These are phyloP conservation scores for Pantherophis vulpinus DNA, from an alignment of 2,797 vertebrate species.

Conservation along the genomic window DNA sequence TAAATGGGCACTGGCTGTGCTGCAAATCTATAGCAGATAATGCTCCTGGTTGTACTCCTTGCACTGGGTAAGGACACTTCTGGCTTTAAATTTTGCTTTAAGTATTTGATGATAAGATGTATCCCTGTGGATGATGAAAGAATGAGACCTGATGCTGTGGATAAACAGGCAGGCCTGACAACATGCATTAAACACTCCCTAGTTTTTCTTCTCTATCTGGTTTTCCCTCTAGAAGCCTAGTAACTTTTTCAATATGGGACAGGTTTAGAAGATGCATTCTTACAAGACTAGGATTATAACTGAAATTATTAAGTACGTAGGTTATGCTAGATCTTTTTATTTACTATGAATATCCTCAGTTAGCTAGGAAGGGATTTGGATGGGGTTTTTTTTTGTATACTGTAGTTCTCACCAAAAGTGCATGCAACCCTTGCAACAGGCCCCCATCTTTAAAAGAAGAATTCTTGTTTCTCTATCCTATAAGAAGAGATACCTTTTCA, in stretches of 20 bases:
- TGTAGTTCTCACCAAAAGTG: background rate
- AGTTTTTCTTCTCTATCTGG: background rate
- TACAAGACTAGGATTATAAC: background rate
- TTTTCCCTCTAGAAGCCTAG: background rate
- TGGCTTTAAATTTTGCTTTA: background rate
- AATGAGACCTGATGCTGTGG: background rate
- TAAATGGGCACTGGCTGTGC: conserved; percentile 98
- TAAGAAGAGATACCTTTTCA: background rate
- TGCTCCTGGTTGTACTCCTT: conserved; percentile 89
- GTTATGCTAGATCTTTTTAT: background rate
- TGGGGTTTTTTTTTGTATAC: background rate
- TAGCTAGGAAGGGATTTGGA: background rate
- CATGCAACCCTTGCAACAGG: background rate
- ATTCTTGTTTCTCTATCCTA: background rate
- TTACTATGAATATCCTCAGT: background rate
- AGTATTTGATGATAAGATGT: background rate
- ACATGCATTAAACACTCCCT: background rate
- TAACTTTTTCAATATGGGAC: background rate
- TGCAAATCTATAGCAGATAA: conserved; percentile 88
- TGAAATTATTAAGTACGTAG: background rate
- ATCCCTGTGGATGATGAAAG: background rate
- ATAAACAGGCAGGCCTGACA: accelerated
- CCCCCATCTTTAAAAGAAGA: background rate
- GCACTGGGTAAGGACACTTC: conserved; percentile 82
- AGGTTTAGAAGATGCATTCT: background rate